Percentiles rank a stretch among this genome's conserved stretches.
phyloP scores from a whole-genome alignment of 2,888 invertebrate genomes.

The Melipona beecheii region DNA sequence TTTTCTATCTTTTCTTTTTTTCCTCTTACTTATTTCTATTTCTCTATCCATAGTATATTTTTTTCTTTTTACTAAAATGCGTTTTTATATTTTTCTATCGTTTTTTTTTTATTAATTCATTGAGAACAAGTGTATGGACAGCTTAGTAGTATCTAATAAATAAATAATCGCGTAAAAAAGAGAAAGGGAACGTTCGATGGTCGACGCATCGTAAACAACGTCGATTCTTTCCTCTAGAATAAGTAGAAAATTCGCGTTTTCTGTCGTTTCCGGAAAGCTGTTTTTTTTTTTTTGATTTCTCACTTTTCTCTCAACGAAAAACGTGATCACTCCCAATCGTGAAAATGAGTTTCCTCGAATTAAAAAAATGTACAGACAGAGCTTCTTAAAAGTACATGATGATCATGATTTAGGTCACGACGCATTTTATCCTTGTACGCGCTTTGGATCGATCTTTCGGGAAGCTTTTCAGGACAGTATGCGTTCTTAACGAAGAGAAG shows the following conservation, averaged over 20 bases:
- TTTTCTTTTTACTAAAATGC: background rate
- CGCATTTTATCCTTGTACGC: slow-evolving; percentile 41
- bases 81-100: background rate
- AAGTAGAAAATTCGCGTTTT: slow-evolving; percentile 47
- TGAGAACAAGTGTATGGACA: slow-evolving; percentile 64
- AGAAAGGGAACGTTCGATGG: slow-evolving; percentile 26
- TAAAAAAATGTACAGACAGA: background rate
- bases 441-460: slow-evolving; percentile 39
- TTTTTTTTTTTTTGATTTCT: background rate
- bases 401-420: slow-evolving; percentile 17
- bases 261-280: slow-evolving; percentile 10
- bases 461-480: slow-evolving; percentile 19
- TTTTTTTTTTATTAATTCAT: slow-evolving; percentile 60
- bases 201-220: slow-evolving; percentile 15
- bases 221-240: slow-evolving; percentile 26
- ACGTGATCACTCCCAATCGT: background rate
- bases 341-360: background rate
- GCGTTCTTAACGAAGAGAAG: slow-evolving; percentile 23
- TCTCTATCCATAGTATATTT: background rate
- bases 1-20: no score
- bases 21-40: no score
- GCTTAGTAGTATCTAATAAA: slow-evolving; percentile 61
- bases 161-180: slow-evolving; percentile 65
- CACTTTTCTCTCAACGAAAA: background rate
- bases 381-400: background rate